Evolutionary conservation across 2,797 vertebrate genomes (phyloP).

Genomic region (Melanotaenia pygmaea): DNA sequence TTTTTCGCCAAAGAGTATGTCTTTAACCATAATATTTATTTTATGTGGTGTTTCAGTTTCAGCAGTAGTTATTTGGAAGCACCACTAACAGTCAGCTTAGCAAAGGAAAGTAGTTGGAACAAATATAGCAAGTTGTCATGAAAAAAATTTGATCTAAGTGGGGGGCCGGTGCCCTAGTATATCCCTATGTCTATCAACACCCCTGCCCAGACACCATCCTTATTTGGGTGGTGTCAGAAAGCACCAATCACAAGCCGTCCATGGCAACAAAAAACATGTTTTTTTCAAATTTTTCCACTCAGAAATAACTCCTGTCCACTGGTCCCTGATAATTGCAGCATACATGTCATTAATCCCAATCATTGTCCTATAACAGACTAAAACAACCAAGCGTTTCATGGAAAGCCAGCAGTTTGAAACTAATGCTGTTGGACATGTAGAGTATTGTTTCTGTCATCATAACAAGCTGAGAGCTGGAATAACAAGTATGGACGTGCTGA

Average conservation of each 20-base stretch:
- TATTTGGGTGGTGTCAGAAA: not conserved
- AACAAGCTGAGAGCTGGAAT: slow-evolving; percentile 23
- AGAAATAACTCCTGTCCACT: slow-evolving; percentile 54
- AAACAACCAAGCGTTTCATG: slow-evolving; percentile 31
- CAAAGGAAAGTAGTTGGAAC: too few species aligned
- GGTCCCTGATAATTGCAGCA: slow-evolving; percentile 42
- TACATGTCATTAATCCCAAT: slow-evolving; percentile 28
- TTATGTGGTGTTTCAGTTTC: too few species aligned
- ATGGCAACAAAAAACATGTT: slow-evolving; percentile 42
- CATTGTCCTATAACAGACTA: slow-evolving; percentile 34
- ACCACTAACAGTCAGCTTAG: too few species aligned
- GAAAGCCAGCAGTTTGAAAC: slow-evolving; percentile 37
- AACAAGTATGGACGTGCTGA: slow-evolving; percentile 35
- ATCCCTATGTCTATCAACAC: too few species aligned
- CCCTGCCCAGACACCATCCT: not conserved
- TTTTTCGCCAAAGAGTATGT: too few species aligned
- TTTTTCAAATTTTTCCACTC: slow-evolving; percentile 3
- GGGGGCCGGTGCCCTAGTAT: too few species aligned
- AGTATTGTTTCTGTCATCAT: slow-evolving; percentile 22
- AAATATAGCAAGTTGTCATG: too few species aligned
- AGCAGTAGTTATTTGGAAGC: too few species aligned
- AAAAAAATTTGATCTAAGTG: too few species aligned
- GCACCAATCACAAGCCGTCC: slow-evolving; percentile 11
- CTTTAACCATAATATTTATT: too few species aligned
- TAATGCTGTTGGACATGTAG: slow-evolving; percentile 50